Conservation (phyloP, 1,140 invertebrate species). For the Tetragonula clypearis region DNA sequence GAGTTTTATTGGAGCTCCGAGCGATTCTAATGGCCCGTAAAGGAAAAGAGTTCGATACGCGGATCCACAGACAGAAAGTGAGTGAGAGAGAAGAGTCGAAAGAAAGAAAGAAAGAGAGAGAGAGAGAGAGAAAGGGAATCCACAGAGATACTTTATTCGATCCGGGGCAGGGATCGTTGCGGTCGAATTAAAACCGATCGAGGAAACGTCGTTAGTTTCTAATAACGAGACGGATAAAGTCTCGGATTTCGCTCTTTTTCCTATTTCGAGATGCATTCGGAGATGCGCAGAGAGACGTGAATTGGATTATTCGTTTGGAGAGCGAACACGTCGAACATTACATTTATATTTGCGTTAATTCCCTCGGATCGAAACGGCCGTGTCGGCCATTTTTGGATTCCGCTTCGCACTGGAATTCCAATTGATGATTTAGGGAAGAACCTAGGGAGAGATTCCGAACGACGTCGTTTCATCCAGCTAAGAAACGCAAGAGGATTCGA, state of each 20-base stretch:
- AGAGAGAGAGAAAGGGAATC: background rate
- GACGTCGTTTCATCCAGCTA: too few relatives aligned
- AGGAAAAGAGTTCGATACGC: slow-evolving; percentile 42
- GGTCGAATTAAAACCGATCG: slow-evolving; percentile 30
- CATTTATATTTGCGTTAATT: background rate
- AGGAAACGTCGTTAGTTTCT: slow-evolving; percentile 9
- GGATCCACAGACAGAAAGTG: background rate
- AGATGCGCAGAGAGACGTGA: background rate
- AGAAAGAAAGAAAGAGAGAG: background rate
- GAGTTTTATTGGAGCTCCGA: slow-evolving; percentile 47
- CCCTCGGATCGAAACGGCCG: background rate
- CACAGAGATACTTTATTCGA: slow-evolving; percentile 23
- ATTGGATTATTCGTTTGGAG: background rate
- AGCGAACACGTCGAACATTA: too few relatives aligned
- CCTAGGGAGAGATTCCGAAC: too few relatives aligned
- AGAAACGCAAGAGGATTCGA: too few relatives aligned
- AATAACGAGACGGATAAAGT: slow-evolving; percentile 26
- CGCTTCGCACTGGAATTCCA: background rate
- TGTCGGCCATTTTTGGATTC: background rate
- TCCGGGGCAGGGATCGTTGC: background rate
- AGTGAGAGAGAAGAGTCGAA: background rate
- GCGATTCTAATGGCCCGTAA: slow-evolving; percentile 53
- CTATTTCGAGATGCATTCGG: background rate
- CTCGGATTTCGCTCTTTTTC: background rate
- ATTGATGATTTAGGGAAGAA: too few relatives aligned